Evolutionary conservation across 2,797 vertebrate genomes (phyloP), one percentile per base, ranked within the genome.

Genomic region (Loris lydekkerianus): DNA sequence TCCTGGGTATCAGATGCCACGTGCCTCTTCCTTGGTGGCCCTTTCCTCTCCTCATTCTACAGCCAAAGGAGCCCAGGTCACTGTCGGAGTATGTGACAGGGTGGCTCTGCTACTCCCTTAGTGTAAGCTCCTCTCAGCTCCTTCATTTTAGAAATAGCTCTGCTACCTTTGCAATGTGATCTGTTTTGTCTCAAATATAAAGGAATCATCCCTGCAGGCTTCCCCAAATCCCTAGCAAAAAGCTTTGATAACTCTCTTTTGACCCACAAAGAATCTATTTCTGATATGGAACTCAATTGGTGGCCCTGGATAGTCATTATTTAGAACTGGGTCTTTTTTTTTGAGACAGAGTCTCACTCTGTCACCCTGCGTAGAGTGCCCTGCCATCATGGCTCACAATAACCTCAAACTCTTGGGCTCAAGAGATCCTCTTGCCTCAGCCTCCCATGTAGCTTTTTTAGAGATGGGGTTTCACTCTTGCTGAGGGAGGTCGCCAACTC

Each of bases 191-290:
- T 81, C 58, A 46, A 78, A 60, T 29, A 69, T 60, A 53, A 83
- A 94, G 58, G 65, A 56, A 73, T 34, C 75, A 73, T 46, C 56
- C 43, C 53, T 81, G 82, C 7, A 84, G 70, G 70, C 65, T 21
- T 73, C 31, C 34, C 69, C 75, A 80, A 29, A 75, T n/a, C 60
- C 13, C 60, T 0, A 72, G 46, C 60, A 72, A n/a, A 21, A 14
- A n/a, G 21, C 20, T 95, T 56, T 80, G 31, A 29, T 25, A 61
- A 85, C 20, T 43, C 17, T 61, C 65, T 86, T 81, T 37, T 18
- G 40, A 60, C 31, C 37, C 53, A 76, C 29, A 72, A n/a, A 82
- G 56, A 63, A 27, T 29, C 65, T 43, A 27, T 46, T 82, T 87
- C 61, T 18, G 56, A 40, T 15, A 46, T 0, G 7, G 65, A 76